Base-by-base conservation (phyloP, 2,797 vertebrate genomes). In the Coregonus sp. region DNA sequence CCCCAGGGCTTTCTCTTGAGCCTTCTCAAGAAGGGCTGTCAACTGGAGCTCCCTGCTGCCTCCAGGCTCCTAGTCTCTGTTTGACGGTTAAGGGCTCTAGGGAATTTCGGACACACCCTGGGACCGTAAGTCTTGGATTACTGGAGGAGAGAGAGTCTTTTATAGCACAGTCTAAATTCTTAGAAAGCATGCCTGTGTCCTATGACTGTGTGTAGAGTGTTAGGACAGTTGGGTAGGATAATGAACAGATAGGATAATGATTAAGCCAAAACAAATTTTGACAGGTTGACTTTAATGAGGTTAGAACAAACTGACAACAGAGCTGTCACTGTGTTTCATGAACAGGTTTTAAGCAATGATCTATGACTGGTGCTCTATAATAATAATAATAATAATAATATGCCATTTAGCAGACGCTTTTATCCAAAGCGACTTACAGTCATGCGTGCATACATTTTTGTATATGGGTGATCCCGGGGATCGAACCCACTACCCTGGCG, bases 221-320 rank as follows among this genome's bases (percentile, higher is more conserved):
- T n/a, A 25, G 59, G 18, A 61, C 5, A 15, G 16, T 16, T 16
- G 16, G 11, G 18, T 18, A 56, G 54, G 54, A 56, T 56, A 56
- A 5, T 56, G 5, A 18, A 18, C 54, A 63, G 20, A 61, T 20
- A 61, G 5, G n/a, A 61, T 61, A 61, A 7, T 18, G 56, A n/a
- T 61, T n/a, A 65, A 73, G 35, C 7, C 14, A 33, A 16, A 33
- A 68, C 6, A 47, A 14, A 40, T 72, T 67, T 37, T 16, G 82
- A 80, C 76, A 74, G 40, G n/a, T 81, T 77, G 31, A 25, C 2
- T 40, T 74, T 73, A 77, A 81, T 78, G 37, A 66, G 9, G 61
- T 56, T 68, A 65, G 59, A 74, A 35, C 70, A 33, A 81, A 0
- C 54, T 75, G 86, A 84, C 85, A 82, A 59, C 31, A 47, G 47